These are phyloP conservation scores for Ptychodera flava DNA, from an alignment of 35 echinoderm and acorn worm species.

Conservation along the genomic window DNA sequence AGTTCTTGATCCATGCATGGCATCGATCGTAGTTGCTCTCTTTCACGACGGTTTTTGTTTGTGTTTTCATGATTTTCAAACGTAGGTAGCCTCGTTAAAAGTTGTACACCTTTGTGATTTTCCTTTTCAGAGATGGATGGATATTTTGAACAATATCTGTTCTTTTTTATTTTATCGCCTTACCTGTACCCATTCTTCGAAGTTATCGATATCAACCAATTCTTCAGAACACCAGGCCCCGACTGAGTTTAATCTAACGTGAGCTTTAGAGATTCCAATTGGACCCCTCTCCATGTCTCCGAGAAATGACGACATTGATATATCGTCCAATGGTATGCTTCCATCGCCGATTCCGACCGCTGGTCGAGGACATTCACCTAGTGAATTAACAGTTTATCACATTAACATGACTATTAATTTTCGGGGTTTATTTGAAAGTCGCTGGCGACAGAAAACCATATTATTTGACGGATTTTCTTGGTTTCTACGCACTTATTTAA, in stretches of 20 bases:
- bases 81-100: too few species aligned
- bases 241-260: constrained; percentile 68
- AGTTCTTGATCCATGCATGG: too few species aligned
- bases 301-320: constrained; percentile 78
- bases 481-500: neutral
- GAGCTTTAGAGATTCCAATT: constrained; percentile 54
- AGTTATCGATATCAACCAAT: constrained; percentile 51
- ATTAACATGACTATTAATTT: neutral
- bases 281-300: constrained; percentile 64
- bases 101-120: too few species aligned
- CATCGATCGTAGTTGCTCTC: too few species aligned
- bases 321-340: constrained; percentile 39
- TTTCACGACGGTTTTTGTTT: too few species aligned
- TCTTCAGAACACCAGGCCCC: constrained; percentile 75
- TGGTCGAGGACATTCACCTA: constrained; percentile 64
- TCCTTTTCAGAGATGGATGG: too few species aligned
- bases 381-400: neutral
- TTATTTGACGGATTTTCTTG: neutral
- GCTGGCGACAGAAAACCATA: neutral
- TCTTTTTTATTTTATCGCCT: too few species aligned
- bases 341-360: constrained; percentile 63
- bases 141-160: too few species aligned
- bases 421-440: neutral
- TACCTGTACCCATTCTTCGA: constrained; percentile 80
- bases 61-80: too few species aligned